A percentile compares a stretch with the other conserved stretches of the same genome.
Evolutionary conservation across 1,140 invertebrate genomes (phyloP).

Genomic region (Luehdorfia chinensis): DNA sequence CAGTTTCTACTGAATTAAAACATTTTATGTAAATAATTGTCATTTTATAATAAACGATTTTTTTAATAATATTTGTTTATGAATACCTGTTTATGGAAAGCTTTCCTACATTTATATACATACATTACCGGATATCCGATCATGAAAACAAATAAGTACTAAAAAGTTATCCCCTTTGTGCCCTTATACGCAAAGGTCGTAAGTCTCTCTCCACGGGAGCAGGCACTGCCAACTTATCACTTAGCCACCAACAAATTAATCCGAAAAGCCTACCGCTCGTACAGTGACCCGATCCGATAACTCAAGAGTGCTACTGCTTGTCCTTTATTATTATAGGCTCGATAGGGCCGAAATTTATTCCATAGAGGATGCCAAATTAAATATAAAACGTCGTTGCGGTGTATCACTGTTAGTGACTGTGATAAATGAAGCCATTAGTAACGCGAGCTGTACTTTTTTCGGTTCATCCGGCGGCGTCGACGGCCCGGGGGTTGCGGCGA

Average conservation of each 20-base stretch:
- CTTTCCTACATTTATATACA: too few species aligned
- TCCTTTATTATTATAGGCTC: constrained; percentile 63
- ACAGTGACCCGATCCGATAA: constrained; percentile 58
- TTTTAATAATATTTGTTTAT: too few species aligned
- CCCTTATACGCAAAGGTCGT: constrained; percentile 30
- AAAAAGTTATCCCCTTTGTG: constrained; percentile 36
- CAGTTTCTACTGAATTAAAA: too few species aligned
- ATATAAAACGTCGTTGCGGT: constrained; percentile 75
- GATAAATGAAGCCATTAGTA: constrained; percentile 76
- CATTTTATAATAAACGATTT: too few species aligned
- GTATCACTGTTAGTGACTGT: constrained; percentile 76
- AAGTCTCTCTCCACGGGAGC: constrained; percentile 44
- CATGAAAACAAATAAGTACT: constrained; percentile 28
- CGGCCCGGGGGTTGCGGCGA: constrained; percentile 56
- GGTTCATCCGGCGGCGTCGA: constrained; percentile 66
- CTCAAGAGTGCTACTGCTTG: constrained; percentile 53
- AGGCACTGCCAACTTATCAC: constrained; percentile 63
- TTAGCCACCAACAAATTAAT: constrained; percentile 71
- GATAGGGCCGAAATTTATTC: constrained; percentile 75
- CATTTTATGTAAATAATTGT: too few species aligned
- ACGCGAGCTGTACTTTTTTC: constrained; percentile 74
- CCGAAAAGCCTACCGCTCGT: constrained; percentile 56
- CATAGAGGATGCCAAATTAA: constrained; percentile 71
- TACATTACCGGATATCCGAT: constrained; percentile 16
- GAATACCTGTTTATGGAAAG: too few species aligned